phyloP scores from a whole-genome alignment of 2,888 invertebrate species.

The Mythimna loreyi region DNA sequence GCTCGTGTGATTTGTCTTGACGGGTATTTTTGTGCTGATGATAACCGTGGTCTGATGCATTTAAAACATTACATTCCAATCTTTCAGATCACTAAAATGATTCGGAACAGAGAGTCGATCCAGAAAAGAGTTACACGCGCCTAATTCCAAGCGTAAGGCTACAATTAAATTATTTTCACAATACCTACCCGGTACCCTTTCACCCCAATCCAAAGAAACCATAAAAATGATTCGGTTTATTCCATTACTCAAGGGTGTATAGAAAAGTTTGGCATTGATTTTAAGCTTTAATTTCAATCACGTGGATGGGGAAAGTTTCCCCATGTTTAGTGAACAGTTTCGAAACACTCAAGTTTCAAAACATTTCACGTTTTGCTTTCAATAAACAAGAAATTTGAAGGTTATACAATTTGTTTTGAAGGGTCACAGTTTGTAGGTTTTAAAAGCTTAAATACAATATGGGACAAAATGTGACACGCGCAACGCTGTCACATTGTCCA shows the following conservation, averaged over 20 bases:
- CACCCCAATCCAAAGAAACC: constrained; percentile 12
- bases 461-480: too few species aligned
- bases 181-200: not conserved
- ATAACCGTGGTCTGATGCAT: too few species aligned
- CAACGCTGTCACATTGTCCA: too few species aligned
- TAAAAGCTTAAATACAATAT: too few species aligned
- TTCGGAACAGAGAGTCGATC: too few species aligned
- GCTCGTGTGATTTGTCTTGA: too few species aligned
- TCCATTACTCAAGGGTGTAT: not conserved
- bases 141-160: too few species aligned
- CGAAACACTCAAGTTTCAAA: constrained; percentile 16
- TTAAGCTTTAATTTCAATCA: constrained; percentile 10
- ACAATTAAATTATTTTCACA: constrained; percentile 1
- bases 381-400: not conserved
- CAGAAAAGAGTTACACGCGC: too few species aligned
- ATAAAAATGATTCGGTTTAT: not conserved
- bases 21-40: too few species aligned
- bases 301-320: not conserved
- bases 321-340: constrained; percentile 19
- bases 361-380: constrained; percentile 24
- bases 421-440: not conserved
- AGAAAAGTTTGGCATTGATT: constrained; percentile 7
- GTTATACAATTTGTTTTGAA: constrained; percentile 1
- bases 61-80: too few species aligned
- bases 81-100: too few species aligned